Evolutionary conservation across 2,888 invertebrate species (phyloP), one percentile per base, ranked within the genome.

Genomic region (Cheilosia grossa): DNA sequence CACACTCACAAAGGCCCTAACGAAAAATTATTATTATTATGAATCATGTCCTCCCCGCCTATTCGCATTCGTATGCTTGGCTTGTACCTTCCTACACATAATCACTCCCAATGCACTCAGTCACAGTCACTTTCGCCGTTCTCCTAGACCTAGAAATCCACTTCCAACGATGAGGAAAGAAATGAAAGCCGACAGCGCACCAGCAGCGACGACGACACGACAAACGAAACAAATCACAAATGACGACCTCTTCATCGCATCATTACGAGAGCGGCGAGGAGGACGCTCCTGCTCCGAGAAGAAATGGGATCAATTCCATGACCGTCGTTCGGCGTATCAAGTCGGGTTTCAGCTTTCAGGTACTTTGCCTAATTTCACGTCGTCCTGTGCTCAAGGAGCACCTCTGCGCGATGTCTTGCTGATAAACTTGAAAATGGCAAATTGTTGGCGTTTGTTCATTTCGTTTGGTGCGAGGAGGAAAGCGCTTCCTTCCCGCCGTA

Each of bases 71-170:
- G 21, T 21, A 21, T 49, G 2, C 27, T 21, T 24, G 21, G 27
- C 27, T 27, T 27, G 1, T 21, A 13, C 42, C 67, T 1, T 24
- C 61, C 61, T 47, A 51, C 61, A 63, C 49, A 59, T 66, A 73
- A 67, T 78, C 83, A 83, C 61, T 67, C 67, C 67, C 51, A 64
- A 69, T 63, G 82, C 59, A 74, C 72, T 69, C 69, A 49, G 49
- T 51, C 73, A 58, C 53, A 70, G 85, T 72, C 79, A 82, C 82
- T 82, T 70, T 75, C 63, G 54, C 58, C 59, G 66, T 67, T 75
- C 75, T 85, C 85, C 75, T 81, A 85, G 85, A 85, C 85, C 85
- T 77, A 85, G 81, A 85, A 85, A 85, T 85, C 85, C 72, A 81
- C 77, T 85, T 85, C 56, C 75, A 85, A 67, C 80, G 75, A 85